Percentiles rank a stretch among this genome's conserved stretches.
phyloP scores from a whole-genome alignment of 2,888 invertebrate species.

The Nymphalis polychloros region DNA sequence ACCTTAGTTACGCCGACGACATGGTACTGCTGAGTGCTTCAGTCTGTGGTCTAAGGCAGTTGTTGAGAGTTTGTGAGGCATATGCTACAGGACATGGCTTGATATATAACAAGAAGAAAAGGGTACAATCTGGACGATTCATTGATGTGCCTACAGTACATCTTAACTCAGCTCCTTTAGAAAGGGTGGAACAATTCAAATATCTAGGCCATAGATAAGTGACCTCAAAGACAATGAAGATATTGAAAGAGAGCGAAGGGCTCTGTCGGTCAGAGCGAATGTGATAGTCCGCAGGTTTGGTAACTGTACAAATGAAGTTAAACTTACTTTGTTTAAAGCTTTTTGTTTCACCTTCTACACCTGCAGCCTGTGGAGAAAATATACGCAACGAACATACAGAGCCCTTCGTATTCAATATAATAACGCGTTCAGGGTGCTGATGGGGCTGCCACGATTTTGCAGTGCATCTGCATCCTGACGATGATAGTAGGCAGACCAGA shows the following conservation, averaged over 20 bases:
- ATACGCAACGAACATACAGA: no score
- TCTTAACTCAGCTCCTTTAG: background rate
- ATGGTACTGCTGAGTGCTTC: slow-evolving; percentile 14
- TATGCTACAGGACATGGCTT: background rate
- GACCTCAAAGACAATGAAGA: background rate
- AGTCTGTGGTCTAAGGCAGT: background rate
- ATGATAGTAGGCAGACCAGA: no score
- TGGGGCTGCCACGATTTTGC: no score
- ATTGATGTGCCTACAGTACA: no score
- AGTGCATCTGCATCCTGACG: no score
- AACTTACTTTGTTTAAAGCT: no score
- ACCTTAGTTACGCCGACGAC: slow-evolving; percentile 9
- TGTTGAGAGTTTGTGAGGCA: no score
- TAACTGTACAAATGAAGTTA: no score
- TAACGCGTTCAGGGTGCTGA: no score
- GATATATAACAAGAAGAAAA: background rate
- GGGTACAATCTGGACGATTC: background rate
- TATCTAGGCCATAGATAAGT: background rate
- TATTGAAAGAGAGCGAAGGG: background rate
- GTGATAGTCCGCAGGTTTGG: background rate
- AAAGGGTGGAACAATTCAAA: background rate
- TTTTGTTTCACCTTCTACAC: no score
- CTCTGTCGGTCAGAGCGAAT: background rate
- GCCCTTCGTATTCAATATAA: no score
- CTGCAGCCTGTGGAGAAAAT: no score